Base-by-base conservation (phyloP, 2,113 vertebrate genomes). In the Sakesphorus luctuosus region DNA sequence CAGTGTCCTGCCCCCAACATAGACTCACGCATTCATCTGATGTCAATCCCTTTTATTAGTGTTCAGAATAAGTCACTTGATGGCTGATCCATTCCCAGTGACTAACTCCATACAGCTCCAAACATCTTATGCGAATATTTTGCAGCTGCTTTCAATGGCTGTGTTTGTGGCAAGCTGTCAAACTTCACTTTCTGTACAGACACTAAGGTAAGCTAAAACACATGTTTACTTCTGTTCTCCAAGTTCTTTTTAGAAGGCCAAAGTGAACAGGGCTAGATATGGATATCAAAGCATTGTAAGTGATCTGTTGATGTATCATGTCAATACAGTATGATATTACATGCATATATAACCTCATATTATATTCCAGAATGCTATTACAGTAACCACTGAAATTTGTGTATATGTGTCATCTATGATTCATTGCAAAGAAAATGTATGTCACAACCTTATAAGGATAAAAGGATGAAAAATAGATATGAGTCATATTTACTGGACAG, bases 1-100 rank as follows among this genome's bases (percentile, higher is more conserved):
- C 38, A 58, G 21, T 28, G 17, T 86, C 50, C 38, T 91, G n/a
- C n/a, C 11, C 1, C 0, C 66, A 63, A 2, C 6, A 4, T 2
- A 31, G 35, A 67, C 35, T 35, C 16, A 14, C 16, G 13, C 9
- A 40, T 56, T 90, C 26, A 12, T 72, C n/a, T 91, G 26, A 8
- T 36, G 28, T 83, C 43, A 31, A 25, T 58, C 12, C 9, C 18
- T 83, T 63, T 77, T 74, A 6, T n/a, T 49, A 38, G 5, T 49
- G n/a, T 58, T 75, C 36, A 86, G 24, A 69, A 62, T 43, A 38
- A 25, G n/a, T 83, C 7, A 25, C 53, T 63, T 84, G 25, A 11
- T 73, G 21, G 4, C 18, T 53, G 36, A 71, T 75, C 71, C 52
- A 26, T 83, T 94, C 52, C 43, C 24, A 71, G 3, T 35, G n/a